Evolutionary conservation across 2,888 invertebrate species (phyloP).

Genomic region (Hypsopygia costalis): DNA sequence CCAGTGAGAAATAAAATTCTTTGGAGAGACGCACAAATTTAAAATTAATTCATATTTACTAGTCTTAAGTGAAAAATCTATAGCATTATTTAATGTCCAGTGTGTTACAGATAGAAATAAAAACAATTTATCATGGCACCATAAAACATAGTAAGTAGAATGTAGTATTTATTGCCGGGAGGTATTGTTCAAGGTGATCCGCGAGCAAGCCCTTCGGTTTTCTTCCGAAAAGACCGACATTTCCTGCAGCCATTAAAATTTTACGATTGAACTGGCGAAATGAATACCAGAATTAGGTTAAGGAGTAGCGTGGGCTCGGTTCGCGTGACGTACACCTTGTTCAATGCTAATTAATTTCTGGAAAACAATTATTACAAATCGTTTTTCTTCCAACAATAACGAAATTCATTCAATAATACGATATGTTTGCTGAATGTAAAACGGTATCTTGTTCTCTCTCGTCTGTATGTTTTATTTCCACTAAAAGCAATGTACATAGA

Average conservation of each 20-base stretch:
- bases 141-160: constrained; percentile 10
- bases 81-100: no score
- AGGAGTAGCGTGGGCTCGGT: constrained; percentile 52
- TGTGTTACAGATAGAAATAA: background rate
- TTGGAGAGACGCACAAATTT: no score
- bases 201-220: constrained; percentile 41
- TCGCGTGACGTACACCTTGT: constrained; percentile 55
- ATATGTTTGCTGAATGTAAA: no score
- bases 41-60: no score
- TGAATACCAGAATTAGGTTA: constrained; percentile 76
- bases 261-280: constrained; percentile 74
- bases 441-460: no score
- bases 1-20: no score
- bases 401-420: no score
- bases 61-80: no score
- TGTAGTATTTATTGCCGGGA: constrained; percentile 29
- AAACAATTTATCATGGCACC: background rate
- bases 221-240: constrained; percentile 50
- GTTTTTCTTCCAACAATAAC: constrained; percentile 24
- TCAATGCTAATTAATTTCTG: constrained; percentile 46
- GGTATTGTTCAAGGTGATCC: constrained; percentile 38
- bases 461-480: no score
- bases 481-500: no score
- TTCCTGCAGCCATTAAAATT: constrained; percentile 72
- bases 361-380: constrained; percentile 41